Percentiles rank a stretch among this genome's conserved stretches.
These are phyloP conservation scores for Falco concolor DNA, from an alignment of 2,797 vertebrate species.

Conservation along the genomic window DNA sequence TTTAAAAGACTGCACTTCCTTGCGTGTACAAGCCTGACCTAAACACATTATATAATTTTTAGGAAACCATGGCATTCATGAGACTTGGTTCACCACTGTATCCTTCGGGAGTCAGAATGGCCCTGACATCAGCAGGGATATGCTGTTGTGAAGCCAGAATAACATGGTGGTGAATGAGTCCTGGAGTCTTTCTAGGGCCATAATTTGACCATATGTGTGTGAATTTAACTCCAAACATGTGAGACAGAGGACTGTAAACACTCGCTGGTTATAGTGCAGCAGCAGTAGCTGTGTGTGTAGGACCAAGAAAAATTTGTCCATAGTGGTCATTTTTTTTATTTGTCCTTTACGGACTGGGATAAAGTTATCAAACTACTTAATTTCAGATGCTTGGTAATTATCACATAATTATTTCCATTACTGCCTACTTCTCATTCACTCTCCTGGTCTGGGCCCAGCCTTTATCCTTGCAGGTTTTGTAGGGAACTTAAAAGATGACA, in stretches of 20 bases:
- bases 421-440: background rate
- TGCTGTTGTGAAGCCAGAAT: background rate
- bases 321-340: background rate
- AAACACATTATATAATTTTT: background rate
- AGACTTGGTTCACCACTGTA: background rate
- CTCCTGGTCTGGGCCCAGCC: background rate
- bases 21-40: background rate
- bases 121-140: background rate
- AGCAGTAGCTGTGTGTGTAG: background rate
- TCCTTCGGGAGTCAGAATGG: background rate
- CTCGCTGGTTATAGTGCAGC: background rate
- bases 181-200: background rate
- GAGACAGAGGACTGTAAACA: background rate
- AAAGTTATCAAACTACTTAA: background rate
- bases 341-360: background rate
- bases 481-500: background rate
- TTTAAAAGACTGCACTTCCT: background rate
- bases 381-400: background rate
- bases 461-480: background rate
- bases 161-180: background rate
- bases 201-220: background rate
- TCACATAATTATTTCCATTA: background rate
- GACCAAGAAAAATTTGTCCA: background rate
- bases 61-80: background rate
- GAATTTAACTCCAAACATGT: background rate